Conservation (phyloP, 2,113 vertebrate genomes). For the Philantomba maxwellii region DNA sequence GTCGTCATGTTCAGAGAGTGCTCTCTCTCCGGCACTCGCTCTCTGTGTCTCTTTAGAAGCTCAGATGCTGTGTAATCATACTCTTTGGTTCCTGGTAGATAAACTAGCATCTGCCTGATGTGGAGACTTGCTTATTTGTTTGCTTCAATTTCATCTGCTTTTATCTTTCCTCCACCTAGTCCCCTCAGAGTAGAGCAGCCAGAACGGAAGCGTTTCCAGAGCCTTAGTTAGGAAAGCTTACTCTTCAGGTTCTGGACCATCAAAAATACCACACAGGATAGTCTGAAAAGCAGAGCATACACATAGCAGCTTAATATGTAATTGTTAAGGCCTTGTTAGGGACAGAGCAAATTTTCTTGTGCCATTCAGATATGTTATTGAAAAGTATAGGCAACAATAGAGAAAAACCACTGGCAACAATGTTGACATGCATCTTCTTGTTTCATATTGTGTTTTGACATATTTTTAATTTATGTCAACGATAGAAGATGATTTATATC, state of each 20-base stretch:
- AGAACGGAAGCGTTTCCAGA: background rate
- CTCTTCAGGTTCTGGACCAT: too few relatives aligned
- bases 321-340: background rate
- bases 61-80: background rate
- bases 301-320: background rate
- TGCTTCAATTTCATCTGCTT: background rate
- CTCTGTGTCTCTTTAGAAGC: background rate
- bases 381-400: background rate
- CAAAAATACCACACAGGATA: background rate
- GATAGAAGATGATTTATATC: background rate
- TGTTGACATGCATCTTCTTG: background rate
- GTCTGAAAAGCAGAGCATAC: background rate
- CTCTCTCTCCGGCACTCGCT: background rate
- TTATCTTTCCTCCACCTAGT: background rate
- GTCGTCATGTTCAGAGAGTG: background rate
- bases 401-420: background rate
- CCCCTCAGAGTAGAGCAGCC: background rate
- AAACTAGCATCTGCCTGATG: background rate
- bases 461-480: background rate
- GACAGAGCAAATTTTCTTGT: background rate
- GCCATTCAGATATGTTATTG: background rate
- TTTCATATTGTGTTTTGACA: background rate
- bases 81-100: background rate
- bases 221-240: background rate
- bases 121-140: background rate